A percentile compares a stretch with the other conserved stretches of the same genome.
These are phyloP conservation scores for Epistrophella euchroma DNA, from an alignment of 2,888 invertebrate species.

Conservation along the genomic window DNA sequence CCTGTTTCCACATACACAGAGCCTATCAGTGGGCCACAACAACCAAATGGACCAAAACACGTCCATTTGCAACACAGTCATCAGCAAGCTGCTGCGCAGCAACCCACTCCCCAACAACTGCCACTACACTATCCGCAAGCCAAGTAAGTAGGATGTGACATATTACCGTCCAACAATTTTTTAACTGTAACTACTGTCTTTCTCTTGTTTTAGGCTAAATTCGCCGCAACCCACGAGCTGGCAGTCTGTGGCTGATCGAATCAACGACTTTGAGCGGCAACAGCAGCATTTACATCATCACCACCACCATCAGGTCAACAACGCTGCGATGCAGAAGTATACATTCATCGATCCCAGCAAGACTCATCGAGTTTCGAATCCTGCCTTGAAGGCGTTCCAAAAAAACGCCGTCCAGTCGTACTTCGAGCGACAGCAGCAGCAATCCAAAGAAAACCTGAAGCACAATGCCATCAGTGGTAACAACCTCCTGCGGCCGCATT, in stretches of 20 bases:
- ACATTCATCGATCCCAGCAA: constrained; percentile 90
- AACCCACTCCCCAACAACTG: constrained; percentile 66
- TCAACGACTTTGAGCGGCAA: constrained; percentile 87
- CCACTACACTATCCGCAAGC: constrained; percentile 66
- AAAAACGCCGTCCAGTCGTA: constrained; percentile 92
- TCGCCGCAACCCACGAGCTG: constrained; percentile 81
- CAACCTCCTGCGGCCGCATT: constrained; percentile 80
- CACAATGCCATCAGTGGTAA: constrained; percentile 78
- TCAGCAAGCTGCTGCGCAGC: constrained; percentile 73
- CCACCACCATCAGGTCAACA: constrained; percentile 79
- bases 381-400: constrained; percentile 91
- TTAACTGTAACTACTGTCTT: constrained; percentile 27
- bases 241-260: constrained; percentile 88
- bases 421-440: constrained; percentile 88
- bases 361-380: constrained; percentile 88
- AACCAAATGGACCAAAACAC: constrained; percentile 43
- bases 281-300: constrained; percentile 77
- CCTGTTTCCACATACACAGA: constrained; percentile 89
- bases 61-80: constrained; percentile 78
- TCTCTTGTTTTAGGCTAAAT: constrained; percentile 67
- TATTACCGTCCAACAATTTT: constrained; percentile 24
- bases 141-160: constrained; percentile 72
- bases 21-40: constrained; percentile 79
- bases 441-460: constrained; percentile 79
- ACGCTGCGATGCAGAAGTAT: constrained; percentile 84